Base-by-base conservation (phyloP, 2,113 vertebrate species). In the Kryptolebias marmoratus region DNA sequence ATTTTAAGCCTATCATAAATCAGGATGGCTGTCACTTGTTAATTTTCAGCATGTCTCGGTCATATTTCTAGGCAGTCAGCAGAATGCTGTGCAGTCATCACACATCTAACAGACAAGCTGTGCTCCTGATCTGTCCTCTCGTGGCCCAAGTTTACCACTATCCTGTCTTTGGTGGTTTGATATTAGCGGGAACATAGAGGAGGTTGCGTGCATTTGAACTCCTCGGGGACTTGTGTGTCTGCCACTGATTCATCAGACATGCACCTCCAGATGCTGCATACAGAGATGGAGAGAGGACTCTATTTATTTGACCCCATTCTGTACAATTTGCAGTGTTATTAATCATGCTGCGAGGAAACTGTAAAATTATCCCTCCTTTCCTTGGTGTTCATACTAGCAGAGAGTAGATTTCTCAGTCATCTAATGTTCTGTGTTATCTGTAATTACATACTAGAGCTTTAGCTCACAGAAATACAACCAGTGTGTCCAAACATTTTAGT, bases 241-340 rank as follows among this genome's bases (percentile, higher is more conserved):
- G 73, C 65, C 76, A 75, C 83, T 68, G 75, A 71, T 71, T 80
- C 72, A 70, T 63, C 79, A 80, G 79, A 79, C 64, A 64, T 77
- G 53, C 47, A 70, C 49, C 77, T 85, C 75, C 82, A 89, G 80
- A 85, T 88, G 85, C 77, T 80, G 64, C 54, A 27, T 65, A 61
- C 64, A 74, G 32, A 56, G 42, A 71, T 39, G 55, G 45, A 64
- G 68, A 65, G 60, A 54, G 45, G 67, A 55, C 73, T 86, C 50
- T 77, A 59, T 82, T 87, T 86, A 73, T 83, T 80, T 86, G 88
- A 65, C 85, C 88, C 74, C 62, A 87, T 91, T 89, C 83, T 84
- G 87, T 89, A 85, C 44, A 81, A 62, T 82, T 69, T 78, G 54
- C 60, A 57, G 59, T 62, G 53, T 65, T 86, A 91, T 89, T 83